A percentile compares a stretch with the other conserved stretches of the same genome.
phyloP scores from a whole-genome alignment of 2,113 vertebrate species.

The Montifringilla adamsi region DNA sequence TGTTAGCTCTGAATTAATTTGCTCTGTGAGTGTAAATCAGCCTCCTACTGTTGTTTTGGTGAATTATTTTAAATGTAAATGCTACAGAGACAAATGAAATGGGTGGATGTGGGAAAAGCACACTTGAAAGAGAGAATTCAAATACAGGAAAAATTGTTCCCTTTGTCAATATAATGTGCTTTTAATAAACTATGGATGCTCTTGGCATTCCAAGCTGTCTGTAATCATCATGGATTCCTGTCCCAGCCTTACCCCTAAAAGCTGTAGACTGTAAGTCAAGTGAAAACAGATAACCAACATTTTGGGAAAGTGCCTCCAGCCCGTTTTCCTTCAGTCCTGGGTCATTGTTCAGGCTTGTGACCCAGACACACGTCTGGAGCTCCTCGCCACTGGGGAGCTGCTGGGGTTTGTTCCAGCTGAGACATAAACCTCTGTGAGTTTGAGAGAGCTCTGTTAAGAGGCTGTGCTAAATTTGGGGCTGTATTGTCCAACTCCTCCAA shows the following conservation, averaged over 20 bases:
- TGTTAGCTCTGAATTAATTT: conserved; percentile 66
- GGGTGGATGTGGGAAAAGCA: not conserved
- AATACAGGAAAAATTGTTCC: not conserved
- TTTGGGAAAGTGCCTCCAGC: not conserved
- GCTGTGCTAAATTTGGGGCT: not conserved
- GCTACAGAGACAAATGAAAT: not conserved
- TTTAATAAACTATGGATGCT: not conserved
- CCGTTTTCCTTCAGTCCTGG: not conserved
- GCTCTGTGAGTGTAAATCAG: conserved; percentile 57
- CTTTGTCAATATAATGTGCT: not conserved
- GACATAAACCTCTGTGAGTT: not conserved
- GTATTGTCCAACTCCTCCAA: not conserved
- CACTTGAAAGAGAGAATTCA: not conserved
- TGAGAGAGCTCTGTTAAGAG: not conserved
- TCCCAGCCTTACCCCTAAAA: not conserved
- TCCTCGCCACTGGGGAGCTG: not conserved
- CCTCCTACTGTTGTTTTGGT: conserved; percentile 12
- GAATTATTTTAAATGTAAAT: conserved; percentile 36
- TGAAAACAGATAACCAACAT: not conserved
- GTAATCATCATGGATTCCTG: not conserved
- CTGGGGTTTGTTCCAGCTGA: not conserved
- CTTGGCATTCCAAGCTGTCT: not conserved
- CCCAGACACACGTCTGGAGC: not conserved
- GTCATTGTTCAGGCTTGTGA: not conserved
- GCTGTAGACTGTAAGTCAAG: not conserved